These are phyloP conservation scores for Saturnia pavonia DNA, from an alignment of 2,888 invertebrate species.

Conservation along the genomic window DNA sequence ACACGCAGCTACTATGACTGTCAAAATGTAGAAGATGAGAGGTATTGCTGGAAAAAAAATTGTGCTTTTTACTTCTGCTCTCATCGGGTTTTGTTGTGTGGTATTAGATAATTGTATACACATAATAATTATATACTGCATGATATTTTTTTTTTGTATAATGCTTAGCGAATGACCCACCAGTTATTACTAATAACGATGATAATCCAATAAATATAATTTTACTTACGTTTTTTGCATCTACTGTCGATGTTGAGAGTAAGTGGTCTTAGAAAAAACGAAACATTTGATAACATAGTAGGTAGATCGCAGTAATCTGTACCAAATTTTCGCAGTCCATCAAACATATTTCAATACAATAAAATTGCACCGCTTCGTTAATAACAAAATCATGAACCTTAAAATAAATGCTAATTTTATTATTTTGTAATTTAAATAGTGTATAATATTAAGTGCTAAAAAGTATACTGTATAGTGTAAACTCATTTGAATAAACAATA, in stretches of 20 bases:
- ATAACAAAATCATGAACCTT: no score
- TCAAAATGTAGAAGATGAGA: constrained; percentile 40
- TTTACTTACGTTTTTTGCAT: constrained; percentile 42
- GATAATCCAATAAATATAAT: neutral
- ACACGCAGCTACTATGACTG: constrained; percentile 25
- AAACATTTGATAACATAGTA: constrained; percentile 54
- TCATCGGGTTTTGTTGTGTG: neutral
- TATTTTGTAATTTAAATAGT: no score
- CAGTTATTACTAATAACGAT: neutral
- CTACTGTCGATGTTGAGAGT: constrained; percentile 47
- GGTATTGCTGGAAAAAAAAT: constrained; percentile 44
- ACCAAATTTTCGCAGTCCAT: constrained; percentile 38
- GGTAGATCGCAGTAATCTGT: constrained; percentile 48
- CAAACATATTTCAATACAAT: neutral
- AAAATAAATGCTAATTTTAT: no score
- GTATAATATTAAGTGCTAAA: no score
- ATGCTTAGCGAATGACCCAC: no score
- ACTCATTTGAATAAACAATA: no score
- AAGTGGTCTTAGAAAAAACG: constrained; percentile 42
- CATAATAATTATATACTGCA: no score
- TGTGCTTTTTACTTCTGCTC: neutral
- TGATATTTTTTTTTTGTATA: no score
- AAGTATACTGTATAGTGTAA: no score
- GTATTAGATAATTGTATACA: no score
- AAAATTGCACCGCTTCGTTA: neutral